Percentiles rank a stretch among this genome's conserved stretches.
phyloP scores from a whole-genome alignment of 2,888 invertebrate species.

The Scrobipalpa costella region DNA sequence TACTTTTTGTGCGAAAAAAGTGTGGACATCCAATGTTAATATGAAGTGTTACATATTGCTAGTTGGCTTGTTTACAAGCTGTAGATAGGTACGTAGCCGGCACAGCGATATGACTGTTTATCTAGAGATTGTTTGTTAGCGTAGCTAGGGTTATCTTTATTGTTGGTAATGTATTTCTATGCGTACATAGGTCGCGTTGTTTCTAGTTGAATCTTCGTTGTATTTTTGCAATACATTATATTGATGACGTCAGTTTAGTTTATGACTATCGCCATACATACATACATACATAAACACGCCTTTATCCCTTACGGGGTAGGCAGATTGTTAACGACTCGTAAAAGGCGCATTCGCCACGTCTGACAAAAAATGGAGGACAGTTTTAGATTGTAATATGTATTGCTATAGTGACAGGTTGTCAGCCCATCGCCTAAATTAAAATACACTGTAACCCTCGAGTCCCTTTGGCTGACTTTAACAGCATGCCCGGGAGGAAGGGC shows the following conservation, averaged over 20 bases:
- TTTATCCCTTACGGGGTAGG: too few relatives aligned
- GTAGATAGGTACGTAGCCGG: conserved; percentile 1
- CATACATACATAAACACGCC: too few relatives aligned
- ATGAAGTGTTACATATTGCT: background rate
- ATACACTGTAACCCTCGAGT: too few relatives aligned
- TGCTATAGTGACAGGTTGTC: too few relatives aligned
- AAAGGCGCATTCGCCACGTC: too few relatives aligned
- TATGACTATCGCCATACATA: background rate
- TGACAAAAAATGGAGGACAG: too few relatives aligned
- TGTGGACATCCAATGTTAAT: background rate
- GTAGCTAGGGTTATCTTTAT: background rate
- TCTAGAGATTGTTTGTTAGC: conserved; percentile 1
- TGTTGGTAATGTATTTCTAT: background rate
- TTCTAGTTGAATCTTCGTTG: background rate
- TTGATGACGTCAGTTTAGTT: background rate
- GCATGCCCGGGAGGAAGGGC: too few relatives aligned
- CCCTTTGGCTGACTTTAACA: too few relatives aligned
- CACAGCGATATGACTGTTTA: background rate
- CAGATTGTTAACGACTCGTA: too few relatives aligned
- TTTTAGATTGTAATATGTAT: too few relatives aligned
- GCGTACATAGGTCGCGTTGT: background rate
- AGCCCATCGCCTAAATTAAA: too few relatives aligned
- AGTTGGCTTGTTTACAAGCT: background rate
- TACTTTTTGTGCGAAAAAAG: too few relatives aligned
- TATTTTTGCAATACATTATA: background rate